A percentile compares a stretch with the other conserved stretches of the same genome.
These are phyloP conservation scores for Frankliniella fusca DNA, from an alignment of 2,888 invertebrate species.

Conservation along the genomic window DNA sequence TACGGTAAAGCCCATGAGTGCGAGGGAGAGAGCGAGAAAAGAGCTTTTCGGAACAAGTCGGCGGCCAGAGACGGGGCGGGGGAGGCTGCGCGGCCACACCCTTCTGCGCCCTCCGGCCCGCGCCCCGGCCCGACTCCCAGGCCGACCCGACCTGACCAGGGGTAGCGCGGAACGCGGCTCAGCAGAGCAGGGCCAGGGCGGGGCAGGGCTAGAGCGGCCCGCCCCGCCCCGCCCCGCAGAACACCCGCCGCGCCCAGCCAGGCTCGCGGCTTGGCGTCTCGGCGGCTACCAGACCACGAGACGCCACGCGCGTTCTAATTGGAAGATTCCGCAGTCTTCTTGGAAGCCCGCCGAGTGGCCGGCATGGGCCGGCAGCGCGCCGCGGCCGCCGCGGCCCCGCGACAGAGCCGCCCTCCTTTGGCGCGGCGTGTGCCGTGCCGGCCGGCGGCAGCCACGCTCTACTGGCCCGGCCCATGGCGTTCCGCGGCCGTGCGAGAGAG, in stretches of 20 bases:
- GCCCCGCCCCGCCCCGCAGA: not conserved
- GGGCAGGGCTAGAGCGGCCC: not conserved
- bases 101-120: not conserved
- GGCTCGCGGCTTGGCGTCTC: slow-evolving; percentile 39
- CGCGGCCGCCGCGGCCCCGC: slow-evolving; percentile 28
- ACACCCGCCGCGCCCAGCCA: not conserved
- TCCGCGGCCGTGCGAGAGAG: not conserved
- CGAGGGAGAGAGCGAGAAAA: no score
- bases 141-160: no score
- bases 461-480: not conserved
- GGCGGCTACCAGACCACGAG: slow-evolving; percentile 35
- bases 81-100: slow-evolving; percentile 34
- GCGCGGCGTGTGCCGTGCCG: slow-evolving; percentile 9
- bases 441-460: not conserved
- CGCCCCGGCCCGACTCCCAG: no score
- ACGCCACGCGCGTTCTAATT: slow-evolving; percentile 32
- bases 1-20: no score
- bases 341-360: slow-evolving; percentile 34
- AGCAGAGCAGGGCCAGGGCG: no score
- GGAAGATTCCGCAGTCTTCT: slow-evolving; percentile 19
- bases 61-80: slow-evolving; percentile 39
- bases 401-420: slow-evolving; percentile 28
- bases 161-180: no score
- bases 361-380: slow-evolving; percentile 32
- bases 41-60: no score